Evolutionary conservation across 2,113 vertebrate species (phyloP), one percentile per base, ranked within the genome.

Genomic region (Accipiter virgatus): DNA sequence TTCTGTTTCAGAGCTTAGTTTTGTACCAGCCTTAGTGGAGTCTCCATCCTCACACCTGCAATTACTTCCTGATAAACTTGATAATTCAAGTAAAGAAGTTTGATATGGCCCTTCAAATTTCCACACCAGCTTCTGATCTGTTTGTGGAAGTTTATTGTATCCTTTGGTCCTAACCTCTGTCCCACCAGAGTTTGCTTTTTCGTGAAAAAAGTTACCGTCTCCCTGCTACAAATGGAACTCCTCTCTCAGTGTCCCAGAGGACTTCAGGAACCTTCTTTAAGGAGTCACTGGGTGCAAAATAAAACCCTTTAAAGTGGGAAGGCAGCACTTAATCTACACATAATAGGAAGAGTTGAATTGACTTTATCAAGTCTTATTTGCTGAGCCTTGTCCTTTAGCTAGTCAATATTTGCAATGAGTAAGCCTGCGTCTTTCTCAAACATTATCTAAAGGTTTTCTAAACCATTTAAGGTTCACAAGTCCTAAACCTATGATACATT

Each of bases 321-420:
- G 45, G 45, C 62, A 75, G 73, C 25, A 66, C 43, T 88, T 83
- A 68, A 86, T 88, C 85, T 87, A 52, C 58, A 90, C 80, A 45
- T 75, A 88, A 91, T 83, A 77, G 52, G 32, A 94, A 94, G 52
- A 91, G 55, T 83, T 85, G 55, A 67, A 15, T 9, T 93, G 45
- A 87, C 70, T 95, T 83, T 68, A 88, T 78, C 63, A 87, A 82
- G 61, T 47, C 38, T 63, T 94, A 70, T 87, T 91, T 96, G 90
- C 75, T 75, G 59, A 88, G 47, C 43, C 47, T 91, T 91, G 86
- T 73, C 59, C 73, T 95, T 95, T 72, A 94, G 14, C 22, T 85
- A 94, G 85, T 93, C 95, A 95, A 86, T 93, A 96, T 95, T 95
- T 79, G 83, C 38, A 80, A 92, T 43, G 63, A 68, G 42, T 74